Conservation (phyloP, 2,797 vertebrate species). For the Psittacula derbiana region DNA sequence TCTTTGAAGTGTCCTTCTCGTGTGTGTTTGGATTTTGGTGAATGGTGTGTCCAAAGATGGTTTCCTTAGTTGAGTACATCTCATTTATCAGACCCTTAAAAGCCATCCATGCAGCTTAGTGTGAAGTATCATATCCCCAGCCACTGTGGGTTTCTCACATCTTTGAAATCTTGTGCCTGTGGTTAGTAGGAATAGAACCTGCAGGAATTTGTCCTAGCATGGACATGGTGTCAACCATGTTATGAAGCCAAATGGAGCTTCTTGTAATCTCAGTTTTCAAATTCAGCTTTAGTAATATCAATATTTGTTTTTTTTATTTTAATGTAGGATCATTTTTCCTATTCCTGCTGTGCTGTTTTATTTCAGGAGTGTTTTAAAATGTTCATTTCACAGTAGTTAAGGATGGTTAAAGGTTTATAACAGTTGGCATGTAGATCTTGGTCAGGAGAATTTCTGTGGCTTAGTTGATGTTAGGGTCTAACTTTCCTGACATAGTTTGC, state of each 20-base stretch:
- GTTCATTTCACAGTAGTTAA: neutral
- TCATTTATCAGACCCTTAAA: neutral
- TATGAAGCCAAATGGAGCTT: neutral
- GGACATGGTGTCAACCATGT: neutral
- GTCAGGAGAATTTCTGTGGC: neutral
- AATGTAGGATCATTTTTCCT: neutral
- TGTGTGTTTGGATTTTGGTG: neutral
- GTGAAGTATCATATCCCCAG: neutral
- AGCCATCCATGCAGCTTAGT: neutral
- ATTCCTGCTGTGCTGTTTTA: neutral
- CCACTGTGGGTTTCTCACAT: neutral
- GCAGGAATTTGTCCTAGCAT: neutral
- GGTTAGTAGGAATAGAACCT: neutral
- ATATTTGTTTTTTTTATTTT: neutral
- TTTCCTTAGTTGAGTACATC: neutral
- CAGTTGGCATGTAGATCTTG: neutral
- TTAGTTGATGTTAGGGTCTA: neutral
- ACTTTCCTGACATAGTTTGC: neutral
- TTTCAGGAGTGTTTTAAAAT: neutral
- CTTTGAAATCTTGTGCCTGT: neutral
- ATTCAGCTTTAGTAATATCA: neutral
- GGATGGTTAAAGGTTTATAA: neutral
- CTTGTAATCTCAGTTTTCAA: neutral
- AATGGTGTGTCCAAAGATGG: neutral
- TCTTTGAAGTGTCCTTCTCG: neutral